phyloP scores from a whole-genome alignment of 2,888 invertebrate genomes.

The Lasioglossum marginatum region DNA sequence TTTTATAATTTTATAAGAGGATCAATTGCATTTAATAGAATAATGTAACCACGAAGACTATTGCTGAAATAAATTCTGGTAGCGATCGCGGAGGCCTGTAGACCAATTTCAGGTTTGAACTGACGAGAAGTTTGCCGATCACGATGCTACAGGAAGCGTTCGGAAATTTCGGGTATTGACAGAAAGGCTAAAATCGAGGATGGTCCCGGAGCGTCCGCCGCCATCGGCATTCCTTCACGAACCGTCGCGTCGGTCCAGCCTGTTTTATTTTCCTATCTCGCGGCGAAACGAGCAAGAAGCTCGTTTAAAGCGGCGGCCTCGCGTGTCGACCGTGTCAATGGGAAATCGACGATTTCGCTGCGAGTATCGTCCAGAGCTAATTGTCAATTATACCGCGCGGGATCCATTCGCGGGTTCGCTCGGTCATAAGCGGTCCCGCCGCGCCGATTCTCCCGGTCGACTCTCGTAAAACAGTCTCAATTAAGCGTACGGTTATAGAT shows the following conservation, averaged over 20 bases:
- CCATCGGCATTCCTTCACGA: slow-evolving; percentile 8
- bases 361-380: slow-evolving; percentile 50
- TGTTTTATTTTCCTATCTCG: slow-evolving; percentile 18
- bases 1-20: too few relatives aligned
- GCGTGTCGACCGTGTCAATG: slow-evolving; percentile 54
- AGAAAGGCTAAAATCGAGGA: not conserved
- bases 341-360: slow-evolving; percentile 46
- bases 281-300: slow-evolving; percentile 21
- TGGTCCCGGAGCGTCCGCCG: not conserved
- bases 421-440: slow-evolving; percentile 19
- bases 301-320: slow-evolving; percentile 13
- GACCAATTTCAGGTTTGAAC: too few relatives aligned
- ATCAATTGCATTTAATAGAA: too few relatives aligned
- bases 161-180: not conserved
- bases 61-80: too few relatives aligned
- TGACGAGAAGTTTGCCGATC: too few relatives aligned
- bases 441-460: slow-evolving; percentile 29
- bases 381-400: slow-evolving; percentile 54
- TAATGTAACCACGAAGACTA: too few relatives aligned
- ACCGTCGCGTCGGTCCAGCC: not conserved
- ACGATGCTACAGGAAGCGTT: not conserved
- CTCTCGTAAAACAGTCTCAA: slow-evolving; percentile 36
- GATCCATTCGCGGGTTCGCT: slow-evolving; percentile 8
- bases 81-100: too few relatives aligned
- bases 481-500: not conserved